phyloP scores from a whole-genome alignment of 2,888 invertebrate species.

The Scelioninae gen. 2 region DNA sequence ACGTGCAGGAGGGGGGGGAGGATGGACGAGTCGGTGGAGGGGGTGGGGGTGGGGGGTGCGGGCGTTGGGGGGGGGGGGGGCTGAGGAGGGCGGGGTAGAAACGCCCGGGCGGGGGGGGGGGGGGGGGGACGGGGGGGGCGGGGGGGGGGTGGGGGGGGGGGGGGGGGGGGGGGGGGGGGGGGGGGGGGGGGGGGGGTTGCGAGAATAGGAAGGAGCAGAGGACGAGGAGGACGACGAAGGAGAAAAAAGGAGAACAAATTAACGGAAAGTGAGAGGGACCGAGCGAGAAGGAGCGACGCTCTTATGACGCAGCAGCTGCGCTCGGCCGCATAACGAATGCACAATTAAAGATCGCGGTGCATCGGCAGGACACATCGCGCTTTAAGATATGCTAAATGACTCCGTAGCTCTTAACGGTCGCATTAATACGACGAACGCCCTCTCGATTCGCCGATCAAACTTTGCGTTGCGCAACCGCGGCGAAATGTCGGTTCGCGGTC shows the following conservation, averaged over 20 bases:
- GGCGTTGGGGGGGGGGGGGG: no score
- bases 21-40: no score
- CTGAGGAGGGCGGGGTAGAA: no score
- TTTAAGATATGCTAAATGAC: conserved; percentile 67
- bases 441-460: conserved; percentile 46
- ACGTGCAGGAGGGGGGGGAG: no score
- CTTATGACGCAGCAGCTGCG: conserved; percentile 67
- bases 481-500: no score
- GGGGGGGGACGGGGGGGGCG: no score
- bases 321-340: conserved; percentile 67
- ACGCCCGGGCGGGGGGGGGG: no score
- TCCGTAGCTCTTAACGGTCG: conserved; percentile 50
- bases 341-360: conserved; percentile 69
- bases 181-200: no score
- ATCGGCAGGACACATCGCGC: conserved; percentile 65
- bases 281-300: conserved; percentile 53
- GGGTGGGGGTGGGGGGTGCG: no score
- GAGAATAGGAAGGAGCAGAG: no score
- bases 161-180: no score
- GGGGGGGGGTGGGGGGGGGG: no score
- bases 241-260: conserved; percentile 61
- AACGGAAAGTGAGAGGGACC: conserved; percentile 40
- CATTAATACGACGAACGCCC: conserved; percentile 31
- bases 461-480: conserved; percentile 21
- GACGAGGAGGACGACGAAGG: conserved; percentile 21